These are phyloP conservation scores for Piezodorus guildinii DNA, from an alignment of 1,140 invertebrate genomes.

Conservation along the genomic window DNA sequence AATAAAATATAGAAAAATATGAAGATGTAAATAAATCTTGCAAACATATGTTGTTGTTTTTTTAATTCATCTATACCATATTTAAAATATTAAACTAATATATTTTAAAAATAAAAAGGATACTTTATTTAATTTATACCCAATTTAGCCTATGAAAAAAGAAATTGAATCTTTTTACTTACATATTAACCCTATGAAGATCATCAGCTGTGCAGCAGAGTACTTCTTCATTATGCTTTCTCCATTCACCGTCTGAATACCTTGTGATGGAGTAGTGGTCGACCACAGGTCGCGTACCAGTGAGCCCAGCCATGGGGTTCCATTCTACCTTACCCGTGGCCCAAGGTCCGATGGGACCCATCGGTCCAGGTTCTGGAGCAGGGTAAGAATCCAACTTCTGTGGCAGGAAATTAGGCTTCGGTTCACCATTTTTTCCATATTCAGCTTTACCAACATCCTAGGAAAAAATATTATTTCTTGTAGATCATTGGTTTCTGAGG, in stretches of 20 bases:
- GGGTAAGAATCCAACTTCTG: background rate
- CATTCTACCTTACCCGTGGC: constrained; percentile 56
- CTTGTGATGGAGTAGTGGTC: constrained; percentile 60
- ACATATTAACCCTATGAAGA: constrained; percentile 32
- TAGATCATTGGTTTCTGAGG: too few species aligned
- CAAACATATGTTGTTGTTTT: too few species aligned
- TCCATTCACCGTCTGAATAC: constrained; percentile 55
- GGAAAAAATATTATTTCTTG: too few species aligned
- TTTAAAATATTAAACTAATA: too few species aligned
- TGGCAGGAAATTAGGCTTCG: background rate
- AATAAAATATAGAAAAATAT: too few species aligned
- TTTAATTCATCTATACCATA: too few species aligned
- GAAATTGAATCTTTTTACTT: constrained; percentile 7
- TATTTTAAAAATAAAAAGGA: too few species aligned
- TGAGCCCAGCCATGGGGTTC: constrained; percentile 50
- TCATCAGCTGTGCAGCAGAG: constrained; percentile 37
- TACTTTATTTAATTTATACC: too few species aligned
- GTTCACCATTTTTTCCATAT: too few species aligned
- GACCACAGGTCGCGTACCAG: constrained; percentile 53
- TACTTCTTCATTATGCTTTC: constrained; percentile 46
- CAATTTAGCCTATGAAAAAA: too few species aligned
- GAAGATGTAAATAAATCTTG: too few species aligned
- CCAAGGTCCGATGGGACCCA: constrained; percentile 49
- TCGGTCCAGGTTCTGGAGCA: constrained; percentile 27
- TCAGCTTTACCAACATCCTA: too few species aligned